Evolutionary conservation across 2,797 vertebrate species (phyloP).

Genomic region (Parauchenoglanis ngamensis): DNA sequence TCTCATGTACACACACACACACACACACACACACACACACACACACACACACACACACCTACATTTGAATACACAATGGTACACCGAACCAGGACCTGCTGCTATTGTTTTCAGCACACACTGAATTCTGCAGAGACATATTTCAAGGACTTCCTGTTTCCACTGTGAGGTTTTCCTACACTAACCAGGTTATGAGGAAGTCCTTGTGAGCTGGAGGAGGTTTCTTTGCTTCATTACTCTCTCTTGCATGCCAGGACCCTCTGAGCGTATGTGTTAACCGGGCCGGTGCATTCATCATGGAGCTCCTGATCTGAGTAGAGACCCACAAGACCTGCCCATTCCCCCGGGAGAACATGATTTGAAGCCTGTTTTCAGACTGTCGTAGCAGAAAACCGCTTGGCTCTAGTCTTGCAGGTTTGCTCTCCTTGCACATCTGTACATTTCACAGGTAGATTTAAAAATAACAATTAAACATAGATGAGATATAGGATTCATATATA

Average conservation of each 20-base stretch:
- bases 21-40: conserved; percentile 21
- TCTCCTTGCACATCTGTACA: background rate
- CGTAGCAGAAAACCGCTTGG: background rate
- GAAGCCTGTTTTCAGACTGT: background rate
- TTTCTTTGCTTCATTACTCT: conserved; percentile 57
- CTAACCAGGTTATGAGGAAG: conserved; percentile 46
- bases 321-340: conserved; percentile 8
- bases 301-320: conserved; percentile 48
- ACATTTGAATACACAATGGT: conserved; percentile 3
- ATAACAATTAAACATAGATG: background rate
- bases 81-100: background rate
- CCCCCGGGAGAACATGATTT: conserved; percentile 11
- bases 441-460: background rate
- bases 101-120: conserved; percentile 22
- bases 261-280: conserved; percentile 49
- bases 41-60: conserved; percentile 6
- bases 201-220: conserved; percentile 35
- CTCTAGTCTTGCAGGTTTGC: background rate
- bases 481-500: background rate
- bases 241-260: conserved; percentile 43
- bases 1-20: conserved; percentile 11
- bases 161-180: conserved; percentile 40
- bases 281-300: conserved; percentile 56
- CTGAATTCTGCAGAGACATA: background rate
- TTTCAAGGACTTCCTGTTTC: conserved; percentile 32